A percentile compares a stretch with the other conserved stretches of the same genome.
Conservation (phyloP, 2,888 invertebrate genomes). For the Schizotus pectinicornis region DNA sequence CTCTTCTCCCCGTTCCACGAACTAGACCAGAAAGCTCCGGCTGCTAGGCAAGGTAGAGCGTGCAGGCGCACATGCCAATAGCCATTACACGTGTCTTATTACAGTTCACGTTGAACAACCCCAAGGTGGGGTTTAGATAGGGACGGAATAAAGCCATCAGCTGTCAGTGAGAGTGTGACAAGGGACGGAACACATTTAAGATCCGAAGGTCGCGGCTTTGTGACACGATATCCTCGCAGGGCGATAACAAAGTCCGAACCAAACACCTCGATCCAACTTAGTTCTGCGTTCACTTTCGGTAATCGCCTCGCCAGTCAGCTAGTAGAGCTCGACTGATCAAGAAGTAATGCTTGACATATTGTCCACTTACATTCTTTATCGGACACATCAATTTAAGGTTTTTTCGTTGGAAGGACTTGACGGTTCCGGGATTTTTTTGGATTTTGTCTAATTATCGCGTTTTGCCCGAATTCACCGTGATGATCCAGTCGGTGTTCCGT, state of each 20-base stretch:
- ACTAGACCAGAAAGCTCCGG: constrained; percentile 2
- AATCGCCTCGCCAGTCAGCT: constrained; percentile 31
- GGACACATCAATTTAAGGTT: constrained; percentile 29
- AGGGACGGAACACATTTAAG: constrained; percentile 28
- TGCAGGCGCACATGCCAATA: constrained; percentile 14
- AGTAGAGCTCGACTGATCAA: constrained; percentile 32
- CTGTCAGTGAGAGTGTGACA: constrained; percentile 28
- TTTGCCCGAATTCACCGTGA: too few species aligned
- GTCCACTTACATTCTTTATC: constrained; percentile 42
- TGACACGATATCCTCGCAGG: constrained; percentile 27
- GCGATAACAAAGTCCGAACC: constrained; percentile 34
- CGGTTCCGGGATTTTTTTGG: too few species aligned
- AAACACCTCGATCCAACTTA: constrained; percentile 29
- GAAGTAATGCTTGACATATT: constrained; percentile 40
- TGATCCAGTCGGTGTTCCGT: too few species aligned
- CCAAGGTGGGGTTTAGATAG: constrained; percentile 11
- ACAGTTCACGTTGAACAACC: constrained; percentile 19
- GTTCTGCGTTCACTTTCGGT: constrained; percentile 30
- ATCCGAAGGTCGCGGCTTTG: constrained; percentile 29
- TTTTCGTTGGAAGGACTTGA: too few species aligned
- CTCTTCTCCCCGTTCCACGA: not conserved
- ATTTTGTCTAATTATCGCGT: too few species aligned
- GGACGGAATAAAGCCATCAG: constrained; percentile 24
- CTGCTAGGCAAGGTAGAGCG: not conserved
- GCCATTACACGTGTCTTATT: constrained; percentile 24